phyloP scores from a whole-genome alignment of 2,797 vertebrate species.

The Lophotriccus pileatus region DNA sequence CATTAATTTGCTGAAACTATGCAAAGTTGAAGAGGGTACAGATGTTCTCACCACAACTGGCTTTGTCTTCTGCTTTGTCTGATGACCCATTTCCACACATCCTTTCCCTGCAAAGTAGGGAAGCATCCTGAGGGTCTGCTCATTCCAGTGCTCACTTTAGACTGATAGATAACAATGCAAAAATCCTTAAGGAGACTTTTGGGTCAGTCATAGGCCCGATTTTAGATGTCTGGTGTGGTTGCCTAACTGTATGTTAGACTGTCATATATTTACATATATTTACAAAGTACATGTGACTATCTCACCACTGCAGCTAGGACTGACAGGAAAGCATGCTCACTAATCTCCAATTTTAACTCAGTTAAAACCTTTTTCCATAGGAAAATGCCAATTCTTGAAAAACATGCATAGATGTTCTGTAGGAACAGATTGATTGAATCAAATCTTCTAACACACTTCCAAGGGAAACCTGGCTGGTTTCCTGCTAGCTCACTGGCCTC shows the following conservation, averaged over 20 bases:
- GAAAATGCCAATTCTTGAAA: constrained; percentile 36
- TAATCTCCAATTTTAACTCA: not conserved
- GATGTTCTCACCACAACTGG: not conserved
- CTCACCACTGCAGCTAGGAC: not conserved
- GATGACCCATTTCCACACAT: not conserved
- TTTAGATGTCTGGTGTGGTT: not conserved
- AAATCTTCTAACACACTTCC: constrained; percentile 21
- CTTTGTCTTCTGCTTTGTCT: not conserved
- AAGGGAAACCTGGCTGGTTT: constrained; percentile 50
- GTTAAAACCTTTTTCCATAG: not conserved
- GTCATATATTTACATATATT: not conserved
- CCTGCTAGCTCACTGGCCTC: constrained; percentile 28
- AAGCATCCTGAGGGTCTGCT: not conserved
- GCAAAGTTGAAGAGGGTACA: not conserved
- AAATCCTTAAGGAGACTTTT: not conserved
- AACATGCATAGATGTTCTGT: not conserved
- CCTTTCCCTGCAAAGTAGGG: not conserved
- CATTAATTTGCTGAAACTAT: not conserved
- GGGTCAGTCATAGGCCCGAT: not conserved
- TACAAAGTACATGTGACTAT: not conserved
- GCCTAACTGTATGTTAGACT: not conserved
- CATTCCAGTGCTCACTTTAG: not conserved
- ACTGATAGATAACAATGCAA: not conserved
- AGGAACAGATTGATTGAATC: constrained; percentile 31
- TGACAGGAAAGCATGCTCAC: not conserved